Base-by-base conservation (phyloP, 1,140 invertebrate species). In the Drosophila carrolli region DNA sequence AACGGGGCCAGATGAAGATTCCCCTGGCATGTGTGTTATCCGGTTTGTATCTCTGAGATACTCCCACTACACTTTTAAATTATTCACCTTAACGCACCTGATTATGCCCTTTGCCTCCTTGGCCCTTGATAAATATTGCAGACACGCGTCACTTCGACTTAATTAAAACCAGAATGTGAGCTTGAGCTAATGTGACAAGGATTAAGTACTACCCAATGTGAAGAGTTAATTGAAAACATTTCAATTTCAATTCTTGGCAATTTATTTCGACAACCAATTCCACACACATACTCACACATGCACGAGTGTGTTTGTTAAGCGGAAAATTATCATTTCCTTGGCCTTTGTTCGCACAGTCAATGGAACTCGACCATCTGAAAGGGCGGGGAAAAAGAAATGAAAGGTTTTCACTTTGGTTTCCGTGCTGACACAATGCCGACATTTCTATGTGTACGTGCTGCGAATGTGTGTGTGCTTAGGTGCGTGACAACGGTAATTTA, bases 281-380 rank as follows among this genome's bases (percentile, higher is more conserved):
- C 16, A 50, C 10, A 46, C 23, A 37, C 37, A 29, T n/a, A n/a
- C 37, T 13, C 10, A 11, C 37, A 38, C 10, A 11, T 10, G 37
- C 11, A 38, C 46, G 55, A 47, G 55, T 44, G 47, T 27, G 50
- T 60, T 47, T 88, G 68, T 75, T 78, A 60, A 73, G 83, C 79
- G 83, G 80, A 88, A 88, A 88, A 89, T 89, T 83, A 88, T 88
- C 57, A 88, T 89, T 83, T 89, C 79, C 79, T 76, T 70, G 46
- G 72, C 67, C 58, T 88, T 86, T 86, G 79, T 86, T 81, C 62
- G 71, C 71, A 29, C 75, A 73, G 75, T 83, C 79, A 89, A 77
- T 81, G 81, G 66, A 62, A 44, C 65, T 53, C 60, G 60, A 50
- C 63, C 58, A 14, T 41, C 38, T 5, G 13, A n/a, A 9, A 9